These are phyloP conservation scores for Pipistrellus pygmaeus DNA, from an alignment of 2,797 vertebrate genomes.

Conservation along the genomic window DNA sequence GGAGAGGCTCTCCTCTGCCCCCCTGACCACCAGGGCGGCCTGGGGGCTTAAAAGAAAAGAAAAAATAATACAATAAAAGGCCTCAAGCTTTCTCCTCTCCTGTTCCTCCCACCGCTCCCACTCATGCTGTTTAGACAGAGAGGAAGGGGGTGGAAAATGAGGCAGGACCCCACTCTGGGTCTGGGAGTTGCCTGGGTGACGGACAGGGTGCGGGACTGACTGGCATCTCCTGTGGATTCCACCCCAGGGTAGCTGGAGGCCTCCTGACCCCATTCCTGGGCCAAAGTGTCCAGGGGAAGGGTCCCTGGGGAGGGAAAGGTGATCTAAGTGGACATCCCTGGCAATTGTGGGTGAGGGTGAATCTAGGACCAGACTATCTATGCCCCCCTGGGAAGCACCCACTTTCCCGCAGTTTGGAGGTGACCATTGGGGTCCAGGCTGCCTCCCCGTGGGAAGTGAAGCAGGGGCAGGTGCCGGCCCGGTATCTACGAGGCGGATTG, in stretches of 20 bases:
- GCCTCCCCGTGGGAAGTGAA: neutral
- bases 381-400: neutral
- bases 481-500: neutral
- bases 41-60: neutral
- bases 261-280: neutral
- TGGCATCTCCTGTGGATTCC: neutral
- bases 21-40: neutral
- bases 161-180: neutral
- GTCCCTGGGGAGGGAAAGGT: neutral
- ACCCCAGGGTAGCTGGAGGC: neutral
- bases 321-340: neutral
- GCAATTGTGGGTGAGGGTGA: neutral
- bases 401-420: neutral
- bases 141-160: neutral
- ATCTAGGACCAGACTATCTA: neutral
- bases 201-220: neutral
- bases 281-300: neutral
- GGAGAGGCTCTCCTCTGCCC: neutral
- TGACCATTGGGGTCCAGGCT: neutral
- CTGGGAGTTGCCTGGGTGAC: neutral
- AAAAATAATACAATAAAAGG: constrained; percentile 25
- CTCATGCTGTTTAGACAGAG: neutral
- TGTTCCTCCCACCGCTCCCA: neutral
- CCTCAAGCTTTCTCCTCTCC: neutral
- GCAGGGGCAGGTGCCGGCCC: neutral